These are phyloP conservation scores for Passer montanus DNA, from an alignment of 2,113 vertebrate species.

Conservation along the genomic window DNA sequence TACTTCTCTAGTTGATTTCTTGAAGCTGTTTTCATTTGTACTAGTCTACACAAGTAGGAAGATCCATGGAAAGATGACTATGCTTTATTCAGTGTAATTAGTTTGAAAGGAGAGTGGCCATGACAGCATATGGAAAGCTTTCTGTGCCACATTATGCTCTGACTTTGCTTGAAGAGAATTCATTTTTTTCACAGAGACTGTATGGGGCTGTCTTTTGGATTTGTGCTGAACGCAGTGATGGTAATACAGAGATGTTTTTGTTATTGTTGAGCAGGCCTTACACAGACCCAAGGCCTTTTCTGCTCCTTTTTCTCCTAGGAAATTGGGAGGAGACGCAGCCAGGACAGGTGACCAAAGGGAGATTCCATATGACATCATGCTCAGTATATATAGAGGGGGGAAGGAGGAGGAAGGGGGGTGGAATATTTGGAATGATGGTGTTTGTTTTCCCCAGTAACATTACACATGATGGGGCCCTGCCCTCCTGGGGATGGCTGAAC, in stretches of 20 bases:
- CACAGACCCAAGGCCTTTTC: not conserved
- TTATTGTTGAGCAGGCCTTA: not conserved
- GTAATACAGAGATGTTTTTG: not conserved
- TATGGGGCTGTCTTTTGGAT: not conserved
- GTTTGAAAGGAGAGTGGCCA: not conserved
- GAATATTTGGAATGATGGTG: not conserved
- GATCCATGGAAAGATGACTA: not conserved
- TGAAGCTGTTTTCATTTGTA: not conserved
- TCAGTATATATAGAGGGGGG: no score
- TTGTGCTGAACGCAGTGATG: not conserved
- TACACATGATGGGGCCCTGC: not conserved
- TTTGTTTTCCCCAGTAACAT: not conserved
- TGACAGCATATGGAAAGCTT: not conserved
- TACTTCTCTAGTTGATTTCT: not conserved
- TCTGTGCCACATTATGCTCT: not conserved
- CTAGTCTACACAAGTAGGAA: not conserved
- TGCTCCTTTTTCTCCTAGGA: not conserved
- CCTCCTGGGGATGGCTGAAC: not conserved
- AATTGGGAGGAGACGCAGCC: not conserved
- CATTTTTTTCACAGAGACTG: not conserved
- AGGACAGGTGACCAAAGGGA: not conserved
- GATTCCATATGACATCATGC: not conserved
- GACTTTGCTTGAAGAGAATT: not conserved
- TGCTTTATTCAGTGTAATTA: not conserved
- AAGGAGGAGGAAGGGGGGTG: not conserved